Percentiles rank a stretch among this genome's conserved stretches.
phyloP scores from a whole-genome alignment of 2,113 vertebrate genomes.

The Forbesichthys agassizii region DNA sequence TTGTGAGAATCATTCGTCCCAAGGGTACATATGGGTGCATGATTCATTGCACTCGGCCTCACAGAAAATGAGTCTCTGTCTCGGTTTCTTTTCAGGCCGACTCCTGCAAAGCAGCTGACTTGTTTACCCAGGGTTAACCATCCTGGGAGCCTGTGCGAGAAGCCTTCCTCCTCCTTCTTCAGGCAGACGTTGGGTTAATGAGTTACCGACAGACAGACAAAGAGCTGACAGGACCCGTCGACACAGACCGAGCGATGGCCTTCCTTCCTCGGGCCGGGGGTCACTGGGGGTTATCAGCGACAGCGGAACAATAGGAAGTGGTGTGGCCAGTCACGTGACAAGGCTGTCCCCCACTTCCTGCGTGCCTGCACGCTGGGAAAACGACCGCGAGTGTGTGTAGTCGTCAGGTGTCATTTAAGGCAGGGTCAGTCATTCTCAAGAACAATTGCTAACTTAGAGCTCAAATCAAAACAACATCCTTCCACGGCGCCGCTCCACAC shows the following conservation, averaged over 20 bases:
- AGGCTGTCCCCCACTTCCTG: constrained; percentile 59
- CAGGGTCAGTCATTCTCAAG: too few relatives aligned
- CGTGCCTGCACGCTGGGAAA: constrained; percentile 49
- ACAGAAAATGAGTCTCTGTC: constrained; percentile 11
- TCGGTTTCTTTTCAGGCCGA: constrained; percentile 32
- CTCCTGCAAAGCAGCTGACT: constrained; percentile 26
- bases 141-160: constrained; percentile 55
- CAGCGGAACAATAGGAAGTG: constrained; percentile 75
- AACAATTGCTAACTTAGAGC: too few relatives aligned
- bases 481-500: too few relatives aligned
- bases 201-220: constrained; percentile 74
- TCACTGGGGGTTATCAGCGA: constrained; percentile 70
- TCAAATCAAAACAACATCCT: too few relatives aligned
- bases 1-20: too few relatives aligned
- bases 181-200: constrained; percentile 75
- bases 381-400: constrained; percentile 34
- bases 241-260: constrained; percentile 61
- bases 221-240: constrained; percentile 58
- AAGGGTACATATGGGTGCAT: background rate
- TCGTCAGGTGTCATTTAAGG: constrained; percentile 32
- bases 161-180: constrained; percentile 58
- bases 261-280: constrained; percentile 66
- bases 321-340: constrained; percentile 45
- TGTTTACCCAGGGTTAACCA: constrained; percentile 76
- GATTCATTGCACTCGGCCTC: constrained; percentile 6